Evolutionary conservation across 2,888 invertebrate species (phyloP).

Genomic region (Euclidia mi): DNA sequence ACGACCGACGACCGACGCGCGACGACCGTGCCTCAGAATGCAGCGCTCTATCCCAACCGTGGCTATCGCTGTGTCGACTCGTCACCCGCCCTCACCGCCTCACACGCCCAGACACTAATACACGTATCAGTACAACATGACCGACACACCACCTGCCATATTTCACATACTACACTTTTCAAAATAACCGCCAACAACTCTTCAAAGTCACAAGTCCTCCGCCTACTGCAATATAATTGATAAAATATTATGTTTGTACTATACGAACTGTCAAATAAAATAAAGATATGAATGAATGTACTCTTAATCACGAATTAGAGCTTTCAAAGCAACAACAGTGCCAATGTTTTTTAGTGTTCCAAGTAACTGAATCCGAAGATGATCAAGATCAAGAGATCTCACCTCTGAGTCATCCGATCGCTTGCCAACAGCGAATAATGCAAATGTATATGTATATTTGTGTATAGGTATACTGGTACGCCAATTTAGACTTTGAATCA

Average conservation of each 20-base stretch:
- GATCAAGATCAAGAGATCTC: constrained; percentile 77
- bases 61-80: constrained; percentile 48
- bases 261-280: constrained; percentile 31
- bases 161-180: too few relatives aligned
- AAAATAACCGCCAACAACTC: too few relatives aligned
- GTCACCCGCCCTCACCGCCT: constrained; percentile 26
- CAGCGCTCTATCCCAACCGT: constrained; percentile 17
- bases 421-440: constrained; percentile 77
- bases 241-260: constrained; percentile 9
- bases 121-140: too few relatives aligned
- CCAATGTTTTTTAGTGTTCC: constrained; percentile 43
- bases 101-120: neutral
- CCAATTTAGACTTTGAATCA: constrained; percentile 70
- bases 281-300: constrained; percentile 20
- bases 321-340: constrained; percentile 32
- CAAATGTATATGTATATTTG: constrained; percentile 70
- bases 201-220: too few relatives aligned
- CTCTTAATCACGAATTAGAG: constrained; percentile 25
- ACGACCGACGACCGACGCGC: too few relatives aligned
- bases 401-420: constrained; percentile 80
- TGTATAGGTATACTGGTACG: constrained; percentile 57
- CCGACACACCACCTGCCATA: too few relatives aligned
- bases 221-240: too few relatives aligned
- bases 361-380: constrained; percentile 57
- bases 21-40: constrained; percentile 25